Evolutionary conservation across 1,140 invertebrate species (phyloP), one percentile per base, ranked within the genome.

Genomic region (Matsumurasca onukii): DNA sequence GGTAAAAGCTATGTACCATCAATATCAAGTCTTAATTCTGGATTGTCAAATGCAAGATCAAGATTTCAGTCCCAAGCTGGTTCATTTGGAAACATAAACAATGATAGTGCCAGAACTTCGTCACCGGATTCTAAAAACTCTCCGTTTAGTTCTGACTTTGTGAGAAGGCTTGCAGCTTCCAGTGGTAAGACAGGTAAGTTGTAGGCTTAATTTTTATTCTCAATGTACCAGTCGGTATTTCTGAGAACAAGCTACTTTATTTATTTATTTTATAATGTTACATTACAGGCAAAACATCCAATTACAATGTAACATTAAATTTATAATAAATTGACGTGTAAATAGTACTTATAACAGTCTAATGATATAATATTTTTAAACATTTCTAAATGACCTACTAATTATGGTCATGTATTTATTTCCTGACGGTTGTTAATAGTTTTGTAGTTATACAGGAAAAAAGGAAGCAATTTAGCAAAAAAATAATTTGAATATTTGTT

Each of bases 131-230:
- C 24, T 67, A 9, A 66, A 13, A 34, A 25, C 52, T 69, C 39
- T 48, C 57, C 62, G 17, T 71, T 64, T 59, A 55, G 61, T 34
- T 73, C 71, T 39, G 73, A 70, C 27, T 73, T 73, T 68, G 52
- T 67, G 1, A 39, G 67, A 51, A 55, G 66, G 22, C 45, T 72
- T 5, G 68, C 73, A 25, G 55, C 63, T 1, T 17, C 27, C n/a
- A n/a, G 20, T 29, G 55, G 66, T 70, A 67, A 51, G 30, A 27
- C 57, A 67, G 24, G 30, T 30, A 68, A 9, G 34, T 39, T 39
- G 17, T 39, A 39, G n/a, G n/a, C 22, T 29, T n/a, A n/a, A n/a
- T n/a, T n/a, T n/a, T n/a, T 29, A n/a, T 29, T 13, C 12, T 63
- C 22, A n/a, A 25, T 63, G 13, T 29, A 3, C 12, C 17, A 45